Base-by-base conservation (phyloP, 2,797 vertebrate genomes). In the Eospalax fontanierii region DNA sequence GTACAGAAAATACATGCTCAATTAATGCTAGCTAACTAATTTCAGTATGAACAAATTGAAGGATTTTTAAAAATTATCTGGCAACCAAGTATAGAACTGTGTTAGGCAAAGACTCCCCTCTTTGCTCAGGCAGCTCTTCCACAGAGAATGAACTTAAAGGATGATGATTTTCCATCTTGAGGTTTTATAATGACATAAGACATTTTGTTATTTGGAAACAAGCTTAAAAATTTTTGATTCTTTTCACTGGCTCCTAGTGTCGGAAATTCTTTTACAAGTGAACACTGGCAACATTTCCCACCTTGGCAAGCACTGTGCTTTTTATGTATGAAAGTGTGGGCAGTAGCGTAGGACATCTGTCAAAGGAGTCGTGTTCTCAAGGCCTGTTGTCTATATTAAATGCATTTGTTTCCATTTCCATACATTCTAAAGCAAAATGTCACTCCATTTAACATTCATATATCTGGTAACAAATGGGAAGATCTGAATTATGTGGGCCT, bases 291-390 rank as follows among this genome's bases (percentile, higher is more conserved):
- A 88, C 35, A 71, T 61, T 96, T 94, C 92, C 2, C 35, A 66
- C 91, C 83, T 98, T 95, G 95, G 93, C 86, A 59, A 93, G 59
- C 33, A 81, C n/a, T 90, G 65, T 89, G 82, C 87, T 95, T 92
- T 97, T 96, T 95, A 89, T 92, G 94, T 87, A 94, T 92, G 70
- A 61, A 89, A 87, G 92, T 95, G 95, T 97, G 83, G 96, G 95
- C 94, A 95, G 93, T 57, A 61, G 40, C 74, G 18, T 18, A 68
- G 88, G 95, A 85, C 73, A 95, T 93, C 93, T 95, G 93, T 92
- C 54, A 59, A 35, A 96, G 92, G 95, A 95, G 70, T 86, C 92
- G 24, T 96, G 63, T 97, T 96, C 90, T 96, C 66, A 71, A 78
- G 97, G 93, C 83, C 89, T 81, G 71, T 90, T 89, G 89, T 87